phyloP scores from a whole-genome alignment of 2,113 vertebrate species.

The Eulemur macaco region DNA sequence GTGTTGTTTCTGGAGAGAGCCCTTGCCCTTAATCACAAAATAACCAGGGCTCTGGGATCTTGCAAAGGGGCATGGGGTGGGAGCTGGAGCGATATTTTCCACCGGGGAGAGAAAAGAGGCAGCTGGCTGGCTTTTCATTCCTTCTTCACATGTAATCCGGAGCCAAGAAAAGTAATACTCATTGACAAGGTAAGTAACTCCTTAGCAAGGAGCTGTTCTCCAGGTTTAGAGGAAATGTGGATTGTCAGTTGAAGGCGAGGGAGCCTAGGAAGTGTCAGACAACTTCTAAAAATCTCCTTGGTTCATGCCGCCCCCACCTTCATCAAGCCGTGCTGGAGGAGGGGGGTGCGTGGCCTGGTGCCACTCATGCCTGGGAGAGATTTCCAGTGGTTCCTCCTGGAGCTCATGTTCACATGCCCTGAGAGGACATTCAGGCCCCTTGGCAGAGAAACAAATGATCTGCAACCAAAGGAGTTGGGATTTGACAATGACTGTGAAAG shows the following conservation, averaged over 20 bases:
- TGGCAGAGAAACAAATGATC: background rate
- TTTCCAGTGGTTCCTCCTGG: background rate
- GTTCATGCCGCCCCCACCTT: background rate
- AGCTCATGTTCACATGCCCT: background rate
- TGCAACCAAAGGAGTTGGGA: background rate
- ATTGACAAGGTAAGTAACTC: background rate
- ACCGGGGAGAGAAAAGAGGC: background rate
- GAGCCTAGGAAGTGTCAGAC: background rate
- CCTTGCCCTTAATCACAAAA: background rate
- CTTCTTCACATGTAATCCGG: background rate
- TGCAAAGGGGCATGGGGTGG: background rate
- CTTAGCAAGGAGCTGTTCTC: background rate
- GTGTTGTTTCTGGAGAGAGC: background rate
- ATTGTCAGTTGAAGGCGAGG: background rate
- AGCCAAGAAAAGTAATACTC: background rate
- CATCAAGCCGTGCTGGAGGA: fast-evolving
- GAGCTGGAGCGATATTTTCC: background rate
- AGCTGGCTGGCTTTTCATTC: background rate
- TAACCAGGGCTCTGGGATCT: background rate
- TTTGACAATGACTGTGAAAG: slow-evolving; percentile 57
- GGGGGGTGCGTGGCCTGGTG: too few relatives aligned
- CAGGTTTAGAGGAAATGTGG: background rate
- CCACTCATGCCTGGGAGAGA: background rate
- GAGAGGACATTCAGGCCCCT: background rate
- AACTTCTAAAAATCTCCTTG: background rate